Evolutionary conservation across 1,140 invertebrate species (phyloP), one percentile per base, ranked within the genome.

Genomic region (Spodoptera litura): DNA sequence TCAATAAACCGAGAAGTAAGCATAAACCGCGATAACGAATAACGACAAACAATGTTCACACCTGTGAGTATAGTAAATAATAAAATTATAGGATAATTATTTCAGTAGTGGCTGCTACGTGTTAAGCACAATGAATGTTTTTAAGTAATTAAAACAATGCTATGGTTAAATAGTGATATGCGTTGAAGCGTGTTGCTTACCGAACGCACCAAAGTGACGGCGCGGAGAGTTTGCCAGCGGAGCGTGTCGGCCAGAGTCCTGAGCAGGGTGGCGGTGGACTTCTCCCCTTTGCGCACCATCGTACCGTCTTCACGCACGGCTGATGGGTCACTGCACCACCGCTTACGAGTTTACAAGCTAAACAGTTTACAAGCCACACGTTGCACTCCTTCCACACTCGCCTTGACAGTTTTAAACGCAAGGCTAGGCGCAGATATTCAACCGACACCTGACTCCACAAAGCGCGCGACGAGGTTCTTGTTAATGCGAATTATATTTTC

Each of bases 221-320:
- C 83, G 72, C 88, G 86, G 56, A 92, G 84, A 70, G 90, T 88
- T 79, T 87, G 89, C 89, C 90, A 91, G 55, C 91, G 89, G 76
- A 94, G 90, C 91, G 91, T 83, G 72, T 90, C 90, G 84, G 87
- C 87, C 82, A 94, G 85, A 85, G 89, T 89, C 87, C 89, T 89
- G 81, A 94, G 84, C 77, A 92, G 88, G 87, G 90, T 87, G 82
- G 86, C 83, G 66, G 85, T 86, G 84, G 91, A 88, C 82, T 84
- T 87, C 83, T 94, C 92, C 90, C 91, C 89, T 84, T 92, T 89
- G 85, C 88, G 90, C 81, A 93, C 90, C 92, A 94, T 93, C 81
- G 84, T 85, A 85, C 87, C 88, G 86, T 81, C 90, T 90, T 91
- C 89, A 92, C 91, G 90, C 91, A 88, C 88, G 85, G 88, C 85